These are phyloP conservation scores for Tuberolachnus salignus DNA, from an alignment of 2,888 invertebrate genomes.

Conservation along the genomic window DNA sequence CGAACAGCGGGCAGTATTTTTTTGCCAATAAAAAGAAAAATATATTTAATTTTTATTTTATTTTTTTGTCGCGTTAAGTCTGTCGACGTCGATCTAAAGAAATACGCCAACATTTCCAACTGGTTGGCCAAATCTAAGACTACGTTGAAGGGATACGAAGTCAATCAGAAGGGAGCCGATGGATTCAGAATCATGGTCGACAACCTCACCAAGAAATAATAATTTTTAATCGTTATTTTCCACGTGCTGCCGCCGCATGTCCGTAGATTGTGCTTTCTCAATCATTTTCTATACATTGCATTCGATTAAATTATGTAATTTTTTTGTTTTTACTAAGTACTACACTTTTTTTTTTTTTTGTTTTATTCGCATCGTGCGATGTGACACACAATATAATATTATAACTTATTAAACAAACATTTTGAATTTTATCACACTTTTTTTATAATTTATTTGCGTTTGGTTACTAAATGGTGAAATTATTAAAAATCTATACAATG, in stretches of 20 bases:
- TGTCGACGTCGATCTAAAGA: conserved; percentile 71
- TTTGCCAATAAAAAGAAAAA: not conserved
- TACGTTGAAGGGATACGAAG: conserved; percentile 68
- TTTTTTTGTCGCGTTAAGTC: too few relatives aligned
- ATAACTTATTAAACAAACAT: not conserved
- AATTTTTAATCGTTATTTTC: not conserved
- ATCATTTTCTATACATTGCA: not conserved
- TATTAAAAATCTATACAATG: too few relatives aligned
- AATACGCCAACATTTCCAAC: conserved; percentile 72
- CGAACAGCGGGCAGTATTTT: not conserved
- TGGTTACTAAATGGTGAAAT: too few relatives aligned
- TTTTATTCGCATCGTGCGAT: not conserved
- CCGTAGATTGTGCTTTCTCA: too few relatives aligned
- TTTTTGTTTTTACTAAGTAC: not conserved
- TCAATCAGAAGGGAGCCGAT: conserved; percentile 61
- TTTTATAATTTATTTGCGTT: not conserved
- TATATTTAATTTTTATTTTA: not conserved
- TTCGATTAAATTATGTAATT: not conserved
- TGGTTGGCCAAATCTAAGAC: conserved; percentile 70
- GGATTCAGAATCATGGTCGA: conserved; percentile 59
- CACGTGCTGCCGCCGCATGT: not conserved
- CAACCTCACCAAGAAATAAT: conserved; percentile 59
- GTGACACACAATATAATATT: not conserved
- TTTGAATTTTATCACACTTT: not conserved
- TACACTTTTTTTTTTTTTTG: not conserved